Evolutionary conservation across 2,888 invertebrate genomes (phyloP), one percentile per base, ranked within the genome.

Genomic region (Mimumesa dahlbomi): DNA sequence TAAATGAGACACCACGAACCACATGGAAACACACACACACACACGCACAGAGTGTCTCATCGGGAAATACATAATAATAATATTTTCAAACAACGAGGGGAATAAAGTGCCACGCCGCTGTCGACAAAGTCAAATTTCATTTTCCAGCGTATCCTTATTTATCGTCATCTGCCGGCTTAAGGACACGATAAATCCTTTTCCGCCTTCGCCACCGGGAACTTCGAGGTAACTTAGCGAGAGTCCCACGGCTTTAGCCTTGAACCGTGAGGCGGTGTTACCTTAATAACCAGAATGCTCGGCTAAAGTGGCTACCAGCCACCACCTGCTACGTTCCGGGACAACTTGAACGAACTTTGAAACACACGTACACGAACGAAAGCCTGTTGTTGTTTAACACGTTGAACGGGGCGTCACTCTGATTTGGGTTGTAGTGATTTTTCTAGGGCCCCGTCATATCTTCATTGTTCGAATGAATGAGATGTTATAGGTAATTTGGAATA

Each of bases 111-210:
- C 2, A 11, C n/a, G n/a, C n/a, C n/a, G n/a, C 7, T 11, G 6
- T 11, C 4, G 40, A 4, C 4, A 40, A 40, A 40, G 38, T 49
- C 48, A 38, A 59, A 66, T 52, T 69, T 66, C 59, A 66, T 69
- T 66, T 66, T 67, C 69, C 29, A 14, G 50, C 45, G 69, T 58
- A 68, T 65, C 69, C 59, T 54, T 69, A 54, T 66, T 69, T 69
- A 69, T 56, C 21, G 29, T 43, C 31, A 7, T n/a, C n/a, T n/a
- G n/a, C n/a, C 22, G 34, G 18, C 49, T 45, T 18, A 22, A 19
- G 34, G 29, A 13, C 36, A 9, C 42, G 49, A 58, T 64, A 57
- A 68, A 68, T 64, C 64, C 22, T n/a, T n/a, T n/a, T n/a, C n/a
- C n/a, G n/a, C 38, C 19, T 46, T 38, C 22, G 57, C 18, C 42